Evolutionary conservation across 2,113 vertebrate genomes (phyloP).

Genomic region (Mastomys natalensis): DNA sequence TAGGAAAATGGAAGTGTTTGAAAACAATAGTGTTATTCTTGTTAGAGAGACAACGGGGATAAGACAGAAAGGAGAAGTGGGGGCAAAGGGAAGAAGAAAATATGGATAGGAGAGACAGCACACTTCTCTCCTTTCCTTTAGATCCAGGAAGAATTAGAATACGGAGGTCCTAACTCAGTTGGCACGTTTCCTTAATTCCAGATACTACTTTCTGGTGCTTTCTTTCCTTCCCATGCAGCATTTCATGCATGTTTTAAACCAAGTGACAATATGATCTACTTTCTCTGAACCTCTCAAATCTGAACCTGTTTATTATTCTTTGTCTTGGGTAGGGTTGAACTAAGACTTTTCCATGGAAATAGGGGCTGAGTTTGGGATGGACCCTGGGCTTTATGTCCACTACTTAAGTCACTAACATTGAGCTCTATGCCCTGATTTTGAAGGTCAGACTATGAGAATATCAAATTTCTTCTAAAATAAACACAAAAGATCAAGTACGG

Average conservation of each 20-base stretch:
- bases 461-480: slow-evolving; percentile 26
- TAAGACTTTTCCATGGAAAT: not conserved
- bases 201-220: not conserved
- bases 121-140: not conserved
- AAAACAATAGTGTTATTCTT: not conserved
- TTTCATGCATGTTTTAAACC: not conserved
- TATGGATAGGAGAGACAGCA: not conserved
- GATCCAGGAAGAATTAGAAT: not conserved
- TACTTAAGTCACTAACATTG: not conserved
- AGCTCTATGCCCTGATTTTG: not conserved
- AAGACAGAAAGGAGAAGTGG: not conserved
- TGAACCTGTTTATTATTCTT: slow-evolving; percentile 1
- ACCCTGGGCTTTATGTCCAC: no score
- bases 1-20: slow-evolving; percentile 20
- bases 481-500: not conserved
- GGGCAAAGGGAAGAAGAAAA: not conserved
- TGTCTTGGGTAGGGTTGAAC: not conserved
- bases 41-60: not conserved
- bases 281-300: not conserved
- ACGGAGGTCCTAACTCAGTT: not conserved
- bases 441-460: not conserved
- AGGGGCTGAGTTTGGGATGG: no score
- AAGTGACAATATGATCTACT: not conserved
- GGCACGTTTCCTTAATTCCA: not conserved
- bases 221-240: not conserved